Evolutionary conservation across 2,888 invertebrate species (phyloP).

Genomic region (Ceraclea dissimilis): DNA sequence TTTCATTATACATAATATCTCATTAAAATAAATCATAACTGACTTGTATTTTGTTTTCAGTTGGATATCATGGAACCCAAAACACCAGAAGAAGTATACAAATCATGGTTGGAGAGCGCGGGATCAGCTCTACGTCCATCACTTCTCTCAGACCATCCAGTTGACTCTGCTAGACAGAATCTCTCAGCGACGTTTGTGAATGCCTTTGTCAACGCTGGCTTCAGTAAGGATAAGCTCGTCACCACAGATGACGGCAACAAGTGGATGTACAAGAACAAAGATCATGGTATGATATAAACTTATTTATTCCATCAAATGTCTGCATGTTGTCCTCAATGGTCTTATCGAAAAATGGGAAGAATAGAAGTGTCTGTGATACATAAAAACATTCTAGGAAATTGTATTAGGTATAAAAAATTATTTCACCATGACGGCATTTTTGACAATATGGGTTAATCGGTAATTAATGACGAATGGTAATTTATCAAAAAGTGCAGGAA

Average conservation of each 20-base stretch:
- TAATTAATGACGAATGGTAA: no score
- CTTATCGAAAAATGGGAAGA: no score
- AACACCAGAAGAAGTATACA: constrained; percentile 97
- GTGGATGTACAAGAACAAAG: constrained; percentile 96
- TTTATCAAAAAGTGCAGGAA: no score
- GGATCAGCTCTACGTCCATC: constrained; percentile 58
- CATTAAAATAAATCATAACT: no score
- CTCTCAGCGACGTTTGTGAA: constrained; percentile 97
- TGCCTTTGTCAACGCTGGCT: constrained; percentile 97
- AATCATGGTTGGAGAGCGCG: constrained; percentile 89
- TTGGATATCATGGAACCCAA: constrained; percentile 99
- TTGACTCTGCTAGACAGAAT: constrained; percentile 95
- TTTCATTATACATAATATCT: no score
- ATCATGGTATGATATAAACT: constrained; percentile 55
- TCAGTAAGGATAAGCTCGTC: constrained; percentile 91
- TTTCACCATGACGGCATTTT: no score
- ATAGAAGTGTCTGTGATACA: background rate
- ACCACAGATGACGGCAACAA: constrained; percentile 76
- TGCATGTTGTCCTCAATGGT: no score
- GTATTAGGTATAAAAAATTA: no score
- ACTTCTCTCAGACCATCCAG: constrained; percentile 63
- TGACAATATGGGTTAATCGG: no score
- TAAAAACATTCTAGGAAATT: no score
- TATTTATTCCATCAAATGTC: background rate
- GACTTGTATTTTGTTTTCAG: constrained; percentile 34